phyloP scores from a whole-genome alignment of 1,140 invertebrate species.

The Hydropsyche tenuis region DNA sequence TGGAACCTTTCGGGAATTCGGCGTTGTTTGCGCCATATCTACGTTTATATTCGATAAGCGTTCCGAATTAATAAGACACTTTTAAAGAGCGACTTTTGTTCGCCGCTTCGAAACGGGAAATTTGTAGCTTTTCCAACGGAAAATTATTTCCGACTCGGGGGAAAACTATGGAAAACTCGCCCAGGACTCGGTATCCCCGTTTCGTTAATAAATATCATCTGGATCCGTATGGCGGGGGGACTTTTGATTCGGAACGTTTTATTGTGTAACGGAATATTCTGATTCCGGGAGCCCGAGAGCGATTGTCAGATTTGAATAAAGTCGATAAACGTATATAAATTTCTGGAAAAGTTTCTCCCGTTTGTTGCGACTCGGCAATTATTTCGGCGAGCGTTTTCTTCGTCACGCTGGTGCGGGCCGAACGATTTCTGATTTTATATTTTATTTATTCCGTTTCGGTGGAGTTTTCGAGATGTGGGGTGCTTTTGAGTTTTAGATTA shows the following conservation, averaged over 20 bases:
- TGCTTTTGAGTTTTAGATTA: too few relatives aligned
- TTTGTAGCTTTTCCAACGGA: slow-evolving; percentile 30
- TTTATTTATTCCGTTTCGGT: background rate
- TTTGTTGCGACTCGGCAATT: background rate
- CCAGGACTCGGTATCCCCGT: background rate
- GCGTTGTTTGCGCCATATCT: too few relatives aligned
- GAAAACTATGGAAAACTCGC: slow-evolving; percentile 33
- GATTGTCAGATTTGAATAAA: slow-evolving; percentile 24
- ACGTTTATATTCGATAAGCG: too few relatives aligned
- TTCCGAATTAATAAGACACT: slow-evolving; percentile 29
- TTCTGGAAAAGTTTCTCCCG: too few relatives aligned
- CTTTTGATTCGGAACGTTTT: slow-evolving; percentile 29
- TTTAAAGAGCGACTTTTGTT: slow-evolving; percentile 8
- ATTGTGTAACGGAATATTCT: background rate
- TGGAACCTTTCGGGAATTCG: too few relatives aligned
- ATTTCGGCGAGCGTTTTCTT: too few relatives aligned
- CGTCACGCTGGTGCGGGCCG: background rate
- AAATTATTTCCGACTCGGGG: slow-evolving; percentile 21
- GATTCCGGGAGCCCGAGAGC: slow-evolving; percentile 5
- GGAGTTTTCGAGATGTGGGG: background rate
- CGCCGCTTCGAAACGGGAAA: slow-evolving; percentile 13
- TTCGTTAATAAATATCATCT: slow-evolving; percentile 2
- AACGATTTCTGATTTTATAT: slow-evolving; percentile 3
- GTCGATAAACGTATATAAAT: background rate
- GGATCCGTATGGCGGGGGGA: background rate